Conservation (phyloP, 2,888 invertebrate genomes). For the Trachelus iudaicus region DNA sequence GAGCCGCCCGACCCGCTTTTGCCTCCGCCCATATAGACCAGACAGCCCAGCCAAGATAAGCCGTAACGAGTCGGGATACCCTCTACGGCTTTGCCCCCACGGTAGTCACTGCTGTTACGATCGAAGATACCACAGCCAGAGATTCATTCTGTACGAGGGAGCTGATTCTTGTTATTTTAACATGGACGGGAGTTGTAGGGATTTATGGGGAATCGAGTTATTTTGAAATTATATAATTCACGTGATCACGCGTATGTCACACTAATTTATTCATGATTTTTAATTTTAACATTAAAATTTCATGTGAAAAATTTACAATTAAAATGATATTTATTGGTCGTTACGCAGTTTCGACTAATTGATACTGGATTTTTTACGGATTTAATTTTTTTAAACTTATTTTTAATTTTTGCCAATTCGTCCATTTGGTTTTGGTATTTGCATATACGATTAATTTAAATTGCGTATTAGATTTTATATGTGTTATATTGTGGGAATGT, state of each 20-base stretch:
- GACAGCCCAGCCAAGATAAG: conserved; percentile 7
- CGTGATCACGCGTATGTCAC: background rate
- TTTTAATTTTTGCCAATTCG: background rate
- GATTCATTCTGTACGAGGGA: background rate
- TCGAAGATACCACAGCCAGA: background rate
- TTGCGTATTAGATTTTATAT: background rate
- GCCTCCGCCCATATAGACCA: conserved; percentile 56
- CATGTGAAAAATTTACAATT: background rate
- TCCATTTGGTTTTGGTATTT: background rate
- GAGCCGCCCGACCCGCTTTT: conserved; percentile 51
- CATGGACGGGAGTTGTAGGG: background rate
- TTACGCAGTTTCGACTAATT: background rate
- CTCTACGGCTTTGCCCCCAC: background rate
- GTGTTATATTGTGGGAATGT: background rate
- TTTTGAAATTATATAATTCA: background rate
- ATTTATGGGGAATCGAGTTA: background rate
- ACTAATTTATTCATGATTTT: background rate
- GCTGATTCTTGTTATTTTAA: background rate
- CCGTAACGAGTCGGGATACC: conserved; percentile 1
- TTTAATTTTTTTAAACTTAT: background rate
- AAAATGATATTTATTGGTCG: background rate
- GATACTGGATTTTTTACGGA: background rate
- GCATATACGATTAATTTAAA: background rate
- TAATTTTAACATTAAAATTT: too few relatives aligned
- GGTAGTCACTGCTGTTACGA: background rate